Percentiles rank a stretch among this genome's conserved stretches.
Evolutionary conservation across 23 tunicate genomes (phyloP).

Genomic region (Botrylloides violaceus): DNA sequence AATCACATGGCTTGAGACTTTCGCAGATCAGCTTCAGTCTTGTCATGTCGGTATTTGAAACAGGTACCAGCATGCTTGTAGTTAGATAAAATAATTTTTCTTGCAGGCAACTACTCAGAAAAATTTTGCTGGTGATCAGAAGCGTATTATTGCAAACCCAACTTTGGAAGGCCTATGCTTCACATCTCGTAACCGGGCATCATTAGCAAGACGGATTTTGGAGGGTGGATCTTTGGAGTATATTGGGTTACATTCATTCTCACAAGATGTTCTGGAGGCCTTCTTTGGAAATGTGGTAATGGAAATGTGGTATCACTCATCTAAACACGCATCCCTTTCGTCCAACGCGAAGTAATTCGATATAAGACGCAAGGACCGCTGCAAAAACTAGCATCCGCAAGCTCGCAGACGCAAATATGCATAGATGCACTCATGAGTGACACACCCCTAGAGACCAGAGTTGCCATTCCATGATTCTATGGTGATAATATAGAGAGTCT

Average conservation of each 20-base stretch:
- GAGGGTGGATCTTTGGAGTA: neutral
- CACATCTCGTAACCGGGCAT: slow-evolving; percentile 16
- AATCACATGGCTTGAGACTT: slow-evolving; percentile 1
- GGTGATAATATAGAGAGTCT: too few species aligned
- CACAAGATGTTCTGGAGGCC: slow-evolving; percentile 47
- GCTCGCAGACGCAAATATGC: too few species aligned
- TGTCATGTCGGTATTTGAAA: neutral
- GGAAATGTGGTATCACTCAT: too few species aligned
- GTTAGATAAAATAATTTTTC: neutral
- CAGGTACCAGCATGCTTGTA: neutral
- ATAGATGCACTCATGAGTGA: too few species aligned
- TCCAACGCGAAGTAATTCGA: too few species aligned
- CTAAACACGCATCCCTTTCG: too few species aligned
- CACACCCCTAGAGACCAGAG: too few species aligned
- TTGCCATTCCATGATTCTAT: too few species aligned
- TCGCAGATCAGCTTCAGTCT: neutral
- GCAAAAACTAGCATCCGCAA: too few species aligned
- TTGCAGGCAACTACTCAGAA: too few species aligned
- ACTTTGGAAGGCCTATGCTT: slow-evolving; percentile 28
- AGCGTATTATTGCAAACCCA: slow-evolving; percentile 16
- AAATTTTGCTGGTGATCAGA: neutral
- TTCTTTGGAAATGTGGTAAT: slow-evolving; percentile 54
- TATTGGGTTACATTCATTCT: slow-evolving; percentile 20
- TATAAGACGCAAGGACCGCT: too few species aligned
- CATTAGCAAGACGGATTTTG: neutral